Conservation (phyloP, 2,888 invertebrate genomes). For the Anthrax anthrax region DNA sequence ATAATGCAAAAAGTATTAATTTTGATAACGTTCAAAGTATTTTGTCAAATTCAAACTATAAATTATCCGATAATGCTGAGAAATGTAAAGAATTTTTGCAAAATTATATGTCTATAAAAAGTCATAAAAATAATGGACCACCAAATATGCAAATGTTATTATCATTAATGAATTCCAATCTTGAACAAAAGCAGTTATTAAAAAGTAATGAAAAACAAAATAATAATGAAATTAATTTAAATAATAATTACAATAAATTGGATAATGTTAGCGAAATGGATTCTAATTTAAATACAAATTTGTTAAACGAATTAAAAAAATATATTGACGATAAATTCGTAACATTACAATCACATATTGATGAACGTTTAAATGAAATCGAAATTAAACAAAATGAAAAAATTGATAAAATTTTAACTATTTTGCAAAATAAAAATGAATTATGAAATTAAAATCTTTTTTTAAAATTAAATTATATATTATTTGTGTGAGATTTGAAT, state of each 20-base stretch:
- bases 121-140: neutral
- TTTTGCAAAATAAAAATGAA: constrained; percentile 5
- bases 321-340: constrained; percentile 21
- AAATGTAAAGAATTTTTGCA: constrained; percentile 21
- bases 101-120: neutral
- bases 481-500: no score
- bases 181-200: neutral
- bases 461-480: no score
- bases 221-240: neutral
- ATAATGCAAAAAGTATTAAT: constrained; percentile 20
- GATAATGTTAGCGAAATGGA: neutral
- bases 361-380: constrained; percentile 17
- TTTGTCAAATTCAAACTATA: constrained; percentile 16
- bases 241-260: no score
- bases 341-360: constrained; percentile 19
- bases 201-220: neutral
- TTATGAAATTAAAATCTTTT: neutral
- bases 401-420: constrained; percentile 22
- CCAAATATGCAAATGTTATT: constrained; percentile 2
- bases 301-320: constrained; percentile 11
- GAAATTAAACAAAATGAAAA: constrained; percentile 22
- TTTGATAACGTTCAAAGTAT: constrained; percentile 24
- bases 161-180: constrained; percentile 6
- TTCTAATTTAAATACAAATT: neutral
- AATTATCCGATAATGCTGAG: constrained; percentile 18